These are phyloP conservation scores for Pachycephus smyrnensis DNA, from an alignment of 2,888 invertebrate species.

Conservation along the genomic window DNA sequence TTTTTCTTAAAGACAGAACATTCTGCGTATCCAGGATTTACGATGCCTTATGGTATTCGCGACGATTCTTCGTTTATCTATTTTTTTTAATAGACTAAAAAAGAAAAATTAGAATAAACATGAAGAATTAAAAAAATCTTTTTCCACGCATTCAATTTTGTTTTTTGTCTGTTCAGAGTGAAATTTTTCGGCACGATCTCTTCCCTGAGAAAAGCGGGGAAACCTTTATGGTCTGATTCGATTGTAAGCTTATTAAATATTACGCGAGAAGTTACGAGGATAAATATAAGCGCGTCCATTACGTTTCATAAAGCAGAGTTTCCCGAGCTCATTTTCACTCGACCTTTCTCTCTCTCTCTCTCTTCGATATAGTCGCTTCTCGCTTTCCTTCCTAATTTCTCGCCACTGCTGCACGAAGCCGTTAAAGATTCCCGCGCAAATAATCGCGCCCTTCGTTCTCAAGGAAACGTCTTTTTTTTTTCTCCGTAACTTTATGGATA, in stretches of 20 bases:
- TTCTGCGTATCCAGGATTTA: not conserved
- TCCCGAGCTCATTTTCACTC: not conserved
- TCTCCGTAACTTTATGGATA: not conserved
- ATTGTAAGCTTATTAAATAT: not conserved
- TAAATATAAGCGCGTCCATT: no score
- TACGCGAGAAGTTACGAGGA: not conserved
- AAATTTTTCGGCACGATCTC: not conserved
- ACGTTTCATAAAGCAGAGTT: not conserved
- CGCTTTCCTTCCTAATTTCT: not conserved
- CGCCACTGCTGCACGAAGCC: not conserved
- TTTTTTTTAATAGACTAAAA: not conserved
- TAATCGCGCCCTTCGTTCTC: not conserved
- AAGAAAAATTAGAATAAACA: no score
- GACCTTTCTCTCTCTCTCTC: not conserved
- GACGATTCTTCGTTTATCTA: not conserved
- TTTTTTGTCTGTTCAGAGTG: not conserved
- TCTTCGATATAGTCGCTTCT: not conserved
- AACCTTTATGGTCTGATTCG: not conserved
- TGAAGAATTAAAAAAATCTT: no score
- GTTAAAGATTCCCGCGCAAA: not conserved
- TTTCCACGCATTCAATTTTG: not conserved
- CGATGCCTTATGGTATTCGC: not conserved
- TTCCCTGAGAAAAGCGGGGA: not conserved
- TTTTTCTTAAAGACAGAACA: not conserved
- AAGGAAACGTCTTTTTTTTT: not conserved